Evolutionary conservation across 2,113 vertebrate species (phyloP).

Genomic region (Anarrhichthys ocellatus): DNA sequence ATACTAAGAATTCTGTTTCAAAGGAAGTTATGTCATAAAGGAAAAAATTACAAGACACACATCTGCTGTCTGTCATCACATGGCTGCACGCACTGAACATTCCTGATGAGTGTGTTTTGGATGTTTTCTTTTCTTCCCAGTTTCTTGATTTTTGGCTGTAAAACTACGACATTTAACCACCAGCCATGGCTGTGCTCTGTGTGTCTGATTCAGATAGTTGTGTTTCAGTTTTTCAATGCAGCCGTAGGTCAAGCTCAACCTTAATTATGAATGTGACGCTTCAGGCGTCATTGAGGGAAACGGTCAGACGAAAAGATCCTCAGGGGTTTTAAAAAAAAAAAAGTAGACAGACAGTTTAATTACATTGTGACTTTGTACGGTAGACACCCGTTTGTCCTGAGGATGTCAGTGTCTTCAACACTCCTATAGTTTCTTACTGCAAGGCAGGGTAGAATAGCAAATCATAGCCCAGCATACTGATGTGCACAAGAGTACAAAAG

Average conservation of each 20-base stretch:
- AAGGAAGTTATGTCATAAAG: neutral
- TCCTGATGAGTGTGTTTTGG: neutral
- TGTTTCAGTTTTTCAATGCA: constrained; percentile 6
- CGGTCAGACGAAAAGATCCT: neutral
- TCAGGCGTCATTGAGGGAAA: constrained; percentile 2
- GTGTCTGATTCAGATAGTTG: neutral
- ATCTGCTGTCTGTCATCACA: neutral
- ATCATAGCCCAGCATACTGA: neutral
- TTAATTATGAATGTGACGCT: constrained; percentile 44
- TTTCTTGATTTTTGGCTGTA: neutral
- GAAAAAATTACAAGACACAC: neutral
- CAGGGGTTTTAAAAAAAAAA: constrained; percentile 24
- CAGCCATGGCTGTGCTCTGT: neutral
- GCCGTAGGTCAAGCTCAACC: constrained; percentile 13
- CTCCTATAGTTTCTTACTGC: neutral
- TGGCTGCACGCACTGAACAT: neutral
- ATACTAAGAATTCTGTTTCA: neutral
- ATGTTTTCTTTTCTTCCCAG: neutral
- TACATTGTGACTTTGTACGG: constrained; percentile 35
- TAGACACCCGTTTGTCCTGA: constrained; percentile 37
- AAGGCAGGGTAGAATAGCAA: neutral
- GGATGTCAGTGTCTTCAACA: constrained; percentile 22
- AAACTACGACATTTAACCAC: neutral
- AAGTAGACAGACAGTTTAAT: constrained; percentile 46
- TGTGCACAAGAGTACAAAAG: neutral